Conservation (phyloP, 2,113 vertebrate genomes). For the Albula glossodonta region DNA sequence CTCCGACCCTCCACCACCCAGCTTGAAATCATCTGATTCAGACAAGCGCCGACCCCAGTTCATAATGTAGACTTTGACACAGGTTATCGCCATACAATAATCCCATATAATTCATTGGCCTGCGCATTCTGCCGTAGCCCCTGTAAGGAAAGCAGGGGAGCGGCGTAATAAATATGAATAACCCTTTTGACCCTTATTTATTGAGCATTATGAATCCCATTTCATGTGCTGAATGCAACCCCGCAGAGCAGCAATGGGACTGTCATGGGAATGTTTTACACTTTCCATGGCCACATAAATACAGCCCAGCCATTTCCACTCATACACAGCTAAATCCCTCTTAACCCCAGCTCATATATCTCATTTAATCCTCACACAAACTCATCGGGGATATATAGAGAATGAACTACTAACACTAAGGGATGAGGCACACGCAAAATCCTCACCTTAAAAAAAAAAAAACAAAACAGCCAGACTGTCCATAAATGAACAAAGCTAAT, state of each 20-base stretch:
- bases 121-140: neutral
- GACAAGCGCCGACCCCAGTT: conserved; percentile 34
- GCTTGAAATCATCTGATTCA: conserved; percentile 33
- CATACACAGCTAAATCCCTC: conserved; percentile 1
- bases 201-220: conserved; percentile 29
- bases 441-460: neutral
- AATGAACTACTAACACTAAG: neutral
- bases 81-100: conserved; percentile 35
- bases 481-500: neutral
- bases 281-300: conserved; percentile 7
- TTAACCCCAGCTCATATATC: conserved; percentile 4
- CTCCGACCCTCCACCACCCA: conserved; percentile 6
- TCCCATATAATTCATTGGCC: conserved; percentile 7
- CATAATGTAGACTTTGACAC: conserved; percentile 31
- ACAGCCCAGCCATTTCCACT: neutral
- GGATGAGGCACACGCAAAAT: neutral
- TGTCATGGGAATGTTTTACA: conserved; percentile 5
- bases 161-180: conserved; percentile 23
- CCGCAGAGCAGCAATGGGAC: neutral
- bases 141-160: neutral
- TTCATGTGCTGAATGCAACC: neutral
- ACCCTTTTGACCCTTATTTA: conserved; percentile 24
- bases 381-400: neutral
- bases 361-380: neutral
- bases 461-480: neutral